Conservation (phyloP, 2,888 invertebrate genomes). For the Drosophila paucipuncta region DNA sequence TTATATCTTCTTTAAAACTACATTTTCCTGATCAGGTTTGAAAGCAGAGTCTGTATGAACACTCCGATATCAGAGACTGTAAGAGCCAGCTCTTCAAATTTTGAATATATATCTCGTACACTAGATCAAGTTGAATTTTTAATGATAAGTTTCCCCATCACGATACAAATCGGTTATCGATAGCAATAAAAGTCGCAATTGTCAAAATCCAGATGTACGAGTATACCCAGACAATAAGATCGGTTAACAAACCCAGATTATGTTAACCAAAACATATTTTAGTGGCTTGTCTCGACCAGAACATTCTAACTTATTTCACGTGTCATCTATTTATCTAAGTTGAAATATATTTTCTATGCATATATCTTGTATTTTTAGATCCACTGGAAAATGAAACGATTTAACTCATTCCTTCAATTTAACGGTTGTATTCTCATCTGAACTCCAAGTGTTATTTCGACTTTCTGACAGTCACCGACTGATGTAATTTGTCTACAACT, state of each 20-base stretch:
- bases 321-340: not conserved
- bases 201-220: not conserved
- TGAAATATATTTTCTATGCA: not conserved
- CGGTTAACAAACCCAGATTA: not conserved
- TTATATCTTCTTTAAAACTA: not conserved
- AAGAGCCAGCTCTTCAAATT: not conserved
- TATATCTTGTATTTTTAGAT: not conserved
- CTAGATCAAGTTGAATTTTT: not conserved
- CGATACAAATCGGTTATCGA: not conserved
- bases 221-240: not conserved
- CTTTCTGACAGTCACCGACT: slow-evolving; percentile 11
- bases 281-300: not conserved
- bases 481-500: slow-evolving; percentile 8
- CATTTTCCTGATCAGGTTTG: not conserved
- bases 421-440: slow-evolving; percentile 9
- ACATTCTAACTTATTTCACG: not conserved
- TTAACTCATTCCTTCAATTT: not conserved
- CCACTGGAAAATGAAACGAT: not conserved
- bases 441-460: slow-evolving; percentile 13
- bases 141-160: not conserved
- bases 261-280: not conserved
- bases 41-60: not conserved
- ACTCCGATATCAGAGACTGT: not conserved
- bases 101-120: not conserved
- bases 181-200: not conserved